phyloP scores from a whole-genome alignment of 2,797 vertebrate genomes.

The Dromococcyx pavoninus region DNA sequence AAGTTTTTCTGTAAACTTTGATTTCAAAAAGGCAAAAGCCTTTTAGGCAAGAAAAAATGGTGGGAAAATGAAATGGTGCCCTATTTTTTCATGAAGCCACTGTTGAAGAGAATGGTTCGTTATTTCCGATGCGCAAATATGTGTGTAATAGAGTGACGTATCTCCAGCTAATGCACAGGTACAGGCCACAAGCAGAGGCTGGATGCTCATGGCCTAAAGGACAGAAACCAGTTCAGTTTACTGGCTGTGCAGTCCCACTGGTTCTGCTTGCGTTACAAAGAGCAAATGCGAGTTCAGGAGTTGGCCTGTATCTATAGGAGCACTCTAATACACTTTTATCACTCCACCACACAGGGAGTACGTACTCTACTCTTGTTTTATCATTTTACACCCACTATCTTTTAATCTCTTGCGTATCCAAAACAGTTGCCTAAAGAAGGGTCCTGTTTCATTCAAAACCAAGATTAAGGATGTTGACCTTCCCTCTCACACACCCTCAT shows the following conservation, averaged over 20 bases:
- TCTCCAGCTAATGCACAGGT: neutral
- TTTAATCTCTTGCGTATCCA: conserved; percentile 31
- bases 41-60: neutral
- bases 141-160: neutral
- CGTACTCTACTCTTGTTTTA: neutral
- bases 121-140: neutral
- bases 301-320: neutral
- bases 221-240: neutral
- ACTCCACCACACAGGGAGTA: neutral
- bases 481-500: conserved; percentile 31
- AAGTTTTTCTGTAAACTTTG: neutral
- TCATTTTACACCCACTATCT: conserved; percentile 27
- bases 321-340: neutral
- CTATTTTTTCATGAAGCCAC: neutral
- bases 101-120: neutral
- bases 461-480: conserved; percentile 44
- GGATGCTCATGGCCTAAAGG: neutral
- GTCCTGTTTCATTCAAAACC: conserved; percentile 15
- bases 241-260: neutral
- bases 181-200: neutral
- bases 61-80: neutral
- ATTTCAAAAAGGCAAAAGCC: neutral
- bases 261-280: neutral
- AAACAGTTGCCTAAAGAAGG: neutral
- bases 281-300: neutral